Conservation (phyloP, 2,113 vertebrate species). For the Strix aluco region DNA sequence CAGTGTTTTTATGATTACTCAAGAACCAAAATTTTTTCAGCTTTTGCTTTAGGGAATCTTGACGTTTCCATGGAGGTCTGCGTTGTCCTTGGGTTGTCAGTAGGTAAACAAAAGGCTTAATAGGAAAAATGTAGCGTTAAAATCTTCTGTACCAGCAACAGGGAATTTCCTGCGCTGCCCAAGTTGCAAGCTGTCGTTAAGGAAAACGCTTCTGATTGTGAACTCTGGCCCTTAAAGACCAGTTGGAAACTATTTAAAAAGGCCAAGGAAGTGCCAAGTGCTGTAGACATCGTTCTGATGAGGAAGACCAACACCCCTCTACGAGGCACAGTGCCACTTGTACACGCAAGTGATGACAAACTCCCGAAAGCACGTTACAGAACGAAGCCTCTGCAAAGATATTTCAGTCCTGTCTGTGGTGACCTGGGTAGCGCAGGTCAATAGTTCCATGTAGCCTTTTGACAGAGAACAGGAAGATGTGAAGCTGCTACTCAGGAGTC, state of each 20-base stretch:
- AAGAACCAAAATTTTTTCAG: neutral
- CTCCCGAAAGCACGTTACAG: neutral
- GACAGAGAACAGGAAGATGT: neutral
- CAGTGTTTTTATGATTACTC: neutral
- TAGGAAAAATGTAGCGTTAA: neutral
- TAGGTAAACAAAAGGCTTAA: neutral
- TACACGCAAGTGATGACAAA: neutral
- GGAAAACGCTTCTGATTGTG: neutral
- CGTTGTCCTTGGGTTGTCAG: neutral
- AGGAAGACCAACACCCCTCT: neutral
- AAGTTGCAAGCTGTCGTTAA: neutral
- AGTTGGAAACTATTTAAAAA: too few species aligned
- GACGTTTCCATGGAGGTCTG: neutral
- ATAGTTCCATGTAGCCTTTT: fast-evolving
- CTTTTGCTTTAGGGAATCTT: neutral
- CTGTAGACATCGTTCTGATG: neutral
- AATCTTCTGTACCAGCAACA: neutral
- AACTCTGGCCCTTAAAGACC: neutral
- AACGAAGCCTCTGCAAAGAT: too few species aligned
- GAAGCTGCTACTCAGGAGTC: neutral
- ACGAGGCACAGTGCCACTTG: neutral
- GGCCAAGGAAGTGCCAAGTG: neutral
- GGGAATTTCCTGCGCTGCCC: neutral
- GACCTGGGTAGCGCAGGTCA: too few species aligned
- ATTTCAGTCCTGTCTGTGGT: neutral